phyloP scores from a whole-genome alignment of 53 echinoderm and acorn worm genomes.

The Apostichopus leukothele region DNA sequence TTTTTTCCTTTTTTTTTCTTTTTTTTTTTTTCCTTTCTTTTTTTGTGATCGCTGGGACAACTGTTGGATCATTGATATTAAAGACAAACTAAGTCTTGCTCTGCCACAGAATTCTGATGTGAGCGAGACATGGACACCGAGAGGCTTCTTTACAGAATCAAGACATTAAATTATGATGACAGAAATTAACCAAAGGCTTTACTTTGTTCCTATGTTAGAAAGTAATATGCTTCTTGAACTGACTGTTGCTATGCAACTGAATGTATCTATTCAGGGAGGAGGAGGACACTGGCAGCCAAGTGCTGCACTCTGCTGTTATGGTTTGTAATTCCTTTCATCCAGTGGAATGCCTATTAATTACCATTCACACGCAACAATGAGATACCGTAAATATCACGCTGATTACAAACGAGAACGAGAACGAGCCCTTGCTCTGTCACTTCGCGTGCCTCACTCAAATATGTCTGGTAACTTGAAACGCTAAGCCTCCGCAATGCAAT shows the following conservation, averaged over 20 bases:
- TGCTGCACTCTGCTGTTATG: neutral
- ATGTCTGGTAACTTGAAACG: slow-evolving; percentile 41
- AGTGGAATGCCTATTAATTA: slow-evolving; percentile 44
- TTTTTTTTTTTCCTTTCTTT: neutral
- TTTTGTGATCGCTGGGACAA: neutral
- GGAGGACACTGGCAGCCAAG: neutral
- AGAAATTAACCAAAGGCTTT: neutral
- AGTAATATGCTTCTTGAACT: neutral
- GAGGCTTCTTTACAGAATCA: neutral
- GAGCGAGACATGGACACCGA: neutral
- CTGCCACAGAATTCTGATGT: neutral
- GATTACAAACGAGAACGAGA: slow-evolving; percentile 26
- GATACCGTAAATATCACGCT: slow-evolving; percentile 44
- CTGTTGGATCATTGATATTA: neutral
- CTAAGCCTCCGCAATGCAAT: slow-evolving; percentile 9
- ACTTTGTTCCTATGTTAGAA: neutral
- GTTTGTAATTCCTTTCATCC: slow-evolving; percentile 24
- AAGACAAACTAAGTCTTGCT: neutral
- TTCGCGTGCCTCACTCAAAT: slow-evolving; percentile 40
- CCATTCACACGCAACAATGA: slow-evolving; percentile 48
- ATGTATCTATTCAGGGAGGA: neutral
- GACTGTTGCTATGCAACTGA: neutral
- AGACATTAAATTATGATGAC: neutral
- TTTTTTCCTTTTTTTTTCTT: neutral
- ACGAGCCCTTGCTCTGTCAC: slow-evolving; percentile 6